Evolutionary conservation across 2,797 vertebrate species (phyloP), one percentile per base, ranked within the genome.

Genomic region (Sebastes vulpes): DNA sequence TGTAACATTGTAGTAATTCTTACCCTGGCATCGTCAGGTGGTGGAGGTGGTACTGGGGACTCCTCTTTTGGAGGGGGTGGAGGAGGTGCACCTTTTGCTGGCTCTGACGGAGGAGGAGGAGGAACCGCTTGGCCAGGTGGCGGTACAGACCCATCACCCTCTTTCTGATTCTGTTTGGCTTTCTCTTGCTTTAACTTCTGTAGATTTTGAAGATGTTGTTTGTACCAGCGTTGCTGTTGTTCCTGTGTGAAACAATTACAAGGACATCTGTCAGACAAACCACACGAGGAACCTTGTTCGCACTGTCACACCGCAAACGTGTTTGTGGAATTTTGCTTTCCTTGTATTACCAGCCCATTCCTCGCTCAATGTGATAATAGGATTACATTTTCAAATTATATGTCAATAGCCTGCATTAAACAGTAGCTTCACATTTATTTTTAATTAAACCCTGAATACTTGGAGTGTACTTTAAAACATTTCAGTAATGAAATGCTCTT

Each of bases 151-250:
- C 75, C 53, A 18, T 83, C 87, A 6, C 75, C 82, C 0, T 89
- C 91, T 60, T 66, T 91, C 63, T 93, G 93, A 84, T 95, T 96
- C 79, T 96, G 97, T 92, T 96, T 97, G 73, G 95, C 95, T 90
- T 85, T 95, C 35, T 96, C 96, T 79, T 95, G 95, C 72, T 97
- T 96, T 53, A 96, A 60, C 89, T 95, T 96, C 77, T 96, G 96
- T 74, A 99, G 94, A 90, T 98, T 99, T 89, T 98, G 96, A 66
- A 99, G 94, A 91, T 99, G 98, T 75, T 98, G 97, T 79, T 99
- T 97, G 89, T 99, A 99, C 98, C 98, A 99, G 84, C 96, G 98
- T 21, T 99, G 98, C 86, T 99, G 98, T 84, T 99, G 98, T 25
- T 99, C 97, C 98, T 99, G 84, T 11, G 23, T 31, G 20, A 77